Conservation (phyloP, 2,113 vertebrate species). For the Brachypteracias leptosomus region DNA sequence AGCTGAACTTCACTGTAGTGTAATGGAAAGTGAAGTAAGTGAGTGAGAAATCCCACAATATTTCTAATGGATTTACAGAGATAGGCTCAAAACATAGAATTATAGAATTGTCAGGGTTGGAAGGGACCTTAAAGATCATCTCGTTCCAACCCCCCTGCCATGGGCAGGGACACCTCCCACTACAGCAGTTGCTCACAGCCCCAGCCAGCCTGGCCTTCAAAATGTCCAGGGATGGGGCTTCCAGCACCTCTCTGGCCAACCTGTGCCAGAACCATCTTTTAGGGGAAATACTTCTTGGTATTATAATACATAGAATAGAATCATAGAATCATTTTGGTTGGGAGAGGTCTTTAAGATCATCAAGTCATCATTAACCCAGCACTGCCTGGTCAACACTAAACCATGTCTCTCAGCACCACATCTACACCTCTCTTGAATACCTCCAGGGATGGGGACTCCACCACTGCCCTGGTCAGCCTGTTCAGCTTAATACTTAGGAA, state of each 20-base stretch:
- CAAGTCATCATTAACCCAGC: too few species aligned
- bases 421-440: not conserved
- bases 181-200: too few species aligned
- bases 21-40: not conserved
- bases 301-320: not conserved
- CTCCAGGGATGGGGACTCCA: not conserved
- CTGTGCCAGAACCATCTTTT: not conserved
- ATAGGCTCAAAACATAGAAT: not conserved
- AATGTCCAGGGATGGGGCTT: too few species aligned
- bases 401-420: not conserved
- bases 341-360: too few species aligned
- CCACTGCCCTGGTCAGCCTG: not conserved
- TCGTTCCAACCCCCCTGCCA: too few species aligned
- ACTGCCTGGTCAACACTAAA: not conserved
- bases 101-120: too few species aligned
- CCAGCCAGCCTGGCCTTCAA: too few species aligned
- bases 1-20: not conserved
- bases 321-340: too few species aligned
- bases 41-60: not conserved
- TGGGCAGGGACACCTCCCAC: too few species aligned
- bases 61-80: not conserved
- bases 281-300: not conserved
- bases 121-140: too few species aligned
- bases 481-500: not conserved
- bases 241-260: too few species aligned